Evolutionary conservation across 1,140 invertebrate genomes (phyloP).

Genomic region (Zaprionus camerounensis): DNA sequence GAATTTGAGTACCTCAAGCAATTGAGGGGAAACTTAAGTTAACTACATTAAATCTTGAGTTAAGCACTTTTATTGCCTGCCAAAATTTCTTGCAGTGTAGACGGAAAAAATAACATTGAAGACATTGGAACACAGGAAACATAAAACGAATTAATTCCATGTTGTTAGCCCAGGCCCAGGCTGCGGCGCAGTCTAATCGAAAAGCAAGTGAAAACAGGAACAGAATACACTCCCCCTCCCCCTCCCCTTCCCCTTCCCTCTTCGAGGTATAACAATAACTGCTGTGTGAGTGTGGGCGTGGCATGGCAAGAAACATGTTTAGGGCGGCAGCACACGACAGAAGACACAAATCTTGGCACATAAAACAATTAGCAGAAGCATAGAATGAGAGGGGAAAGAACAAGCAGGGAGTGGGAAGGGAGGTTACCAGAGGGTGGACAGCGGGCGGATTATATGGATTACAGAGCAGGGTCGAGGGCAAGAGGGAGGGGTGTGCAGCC

Average conservation of each 20-base stretch:
- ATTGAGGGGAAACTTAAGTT: too few relatives aligned
- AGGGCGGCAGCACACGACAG: constrained; percentile 68
- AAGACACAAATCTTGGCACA: constrained; percentile 82
- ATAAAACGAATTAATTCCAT: constrained; percentile 82
- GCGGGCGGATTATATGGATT: constrained; percentile 41
- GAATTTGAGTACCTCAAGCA: too few relatives aligned
- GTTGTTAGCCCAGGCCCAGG: constrained; percentile 58
- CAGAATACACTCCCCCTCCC: constrained; percentile 4
- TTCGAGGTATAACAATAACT: constrained; percentile 53
- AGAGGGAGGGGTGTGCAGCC: too few relatives aligned
- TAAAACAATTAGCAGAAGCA: constrained; percentile 74
- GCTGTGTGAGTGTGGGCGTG: constrained; percentile 57
- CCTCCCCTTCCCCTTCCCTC: background rate
- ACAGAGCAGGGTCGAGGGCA: background rate
- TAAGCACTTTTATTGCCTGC: background rate
- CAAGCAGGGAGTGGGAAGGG: constrained; percentile 3
- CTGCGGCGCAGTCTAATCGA: constrained; percentile 67
- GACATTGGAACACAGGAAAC: constrained; percentile 64
- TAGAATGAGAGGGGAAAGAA: background rate
- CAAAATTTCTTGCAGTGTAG: constrained; percentile 10
- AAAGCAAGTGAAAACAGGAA: constrained; percentile 79
- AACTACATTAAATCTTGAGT: too few relatives aligned
- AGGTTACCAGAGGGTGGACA: constrained; percentile 3
- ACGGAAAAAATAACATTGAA: constrained; percentile 31
- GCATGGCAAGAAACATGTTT: constrained; percentile 61